Base-by-base conservation (phyloP, 2,113 vertebrate genomes). In the Poecilia latipinna region DNA sequence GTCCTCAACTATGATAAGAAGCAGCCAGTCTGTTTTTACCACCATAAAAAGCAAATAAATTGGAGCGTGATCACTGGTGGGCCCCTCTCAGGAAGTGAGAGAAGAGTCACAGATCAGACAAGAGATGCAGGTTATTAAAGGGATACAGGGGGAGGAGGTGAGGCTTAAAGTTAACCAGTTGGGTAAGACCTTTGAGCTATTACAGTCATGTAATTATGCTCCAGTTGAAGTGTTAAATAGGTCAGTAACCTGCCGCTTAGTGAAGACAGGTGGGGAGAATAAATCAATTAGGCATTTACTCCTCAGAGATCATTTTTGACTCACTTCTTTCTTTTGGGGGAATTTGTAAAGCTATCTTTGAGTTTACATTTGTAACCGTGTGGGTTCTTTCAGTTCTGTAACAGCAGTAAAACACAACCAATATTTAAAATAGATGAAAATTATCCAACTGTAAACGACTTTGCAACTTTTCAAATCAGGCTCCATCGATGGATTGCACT, bases 201-300 rank as follows among this genome's bases (percentile, higher is more conserved):
- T 86, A 89, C 80, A 78, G 75, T 62, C 15, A 68, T 81, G 68
- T 91, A 93, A 91, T 90, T 85, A 88, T 79, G 87, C 83, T 82
- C 81, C 37, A 86, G 87, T 62, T 85, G 78, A 90, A 90, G 86
- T 89, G 89, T 90, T 91, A 90, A 91, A 83, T 85, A 88, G 84
- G 75, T 78, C 66, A 80, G 84, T 88, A 89, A 91, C 83, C 83
- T 81, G 80, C 61, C 32, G 4, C 82, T 90, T 87, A 91, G 91
- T 88, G 84, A 86, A 87, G 78, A 84, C 88, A 91, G 90, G 88
- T 91, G 90, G 77, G 33, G 83, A 86, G 83, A 90, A 90, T 86
- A 86, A 88, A 90, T 91, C 84, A 78, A 88, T 91, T 90, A 90
- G 70, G 70, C 65, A 26, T 74, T 51, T 11, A 42, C 74, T 81